Evolutionary conservation across 2,113 vertebrate genomes (phyloP).

Genomic region (Entelurus aequoreus): DNA sequence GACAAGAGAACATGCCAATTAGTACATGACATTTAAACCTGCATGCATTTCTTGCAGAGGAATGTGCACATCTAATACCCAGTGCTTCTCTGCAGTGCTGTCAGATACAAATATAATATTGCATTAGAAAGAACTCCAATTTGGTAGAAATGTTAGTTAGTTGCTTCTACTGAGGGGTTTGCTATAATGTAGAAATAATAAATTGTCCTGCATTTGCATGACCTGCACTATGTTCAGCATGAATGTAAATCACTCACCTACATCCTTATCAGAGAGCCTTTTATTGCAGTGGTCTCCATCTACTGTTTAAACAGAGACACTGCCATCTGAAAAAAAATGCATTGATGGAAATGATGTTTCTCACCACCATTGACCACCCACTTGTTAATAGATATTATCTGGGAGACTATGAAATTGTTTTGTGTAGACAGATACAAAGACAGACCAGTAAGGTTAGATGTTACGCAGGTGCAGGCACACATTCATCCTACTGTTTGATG

Average conservation of each 20-base stretch:
- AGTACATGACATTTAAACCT: conserved; percentile 41
- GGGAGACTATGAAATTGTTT: not conserved
- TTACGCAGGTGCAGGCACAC: too few species aligned
- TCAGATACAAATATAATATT: conserved; percentile 32
- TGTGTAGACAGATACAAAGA: conserved; percentile 6
- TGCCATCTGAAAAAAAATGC: conserved; percentile 40
- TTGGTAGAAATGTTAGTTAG: conserved; percentile 10
- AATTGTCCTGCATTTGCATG: not conserved
- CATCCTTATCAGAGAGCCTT: conserved; percentile 47
- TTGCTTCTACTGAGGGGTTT: not conserved
- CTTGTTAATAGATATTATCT: conserved; percentile 1
- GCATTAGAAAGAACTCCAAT: conserved; percentile 8
- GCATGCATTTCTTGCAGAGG: conserved; percentile 45
- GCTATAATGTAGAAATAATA: conserved; percentile 6
- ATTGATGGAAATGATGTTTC: conserved; percentile 40
- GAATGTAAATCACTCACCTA: conserved; percentile 51
- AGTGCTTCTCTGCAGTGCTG: conserved; percentile 36
- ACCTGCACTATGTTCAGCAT: conserved; percentile 14
- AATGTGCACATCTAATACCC: conserved; percentile 31
- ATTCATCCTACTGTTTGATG: conserved; percentile 4
- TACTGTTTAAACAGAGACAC: conserved; percentile 65
- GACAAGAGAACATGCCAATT: conserved; percentile 24
- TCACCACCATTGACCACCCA: conserved; percentile 3
- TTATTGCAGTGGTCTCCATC: conserved; percentile 69
- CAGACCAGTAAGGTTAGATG: not conserved